Evolutionary conservation across 2,797 vertebrate genomes (phyloP).

Genomic region (Graptemys geographica): DNA sequence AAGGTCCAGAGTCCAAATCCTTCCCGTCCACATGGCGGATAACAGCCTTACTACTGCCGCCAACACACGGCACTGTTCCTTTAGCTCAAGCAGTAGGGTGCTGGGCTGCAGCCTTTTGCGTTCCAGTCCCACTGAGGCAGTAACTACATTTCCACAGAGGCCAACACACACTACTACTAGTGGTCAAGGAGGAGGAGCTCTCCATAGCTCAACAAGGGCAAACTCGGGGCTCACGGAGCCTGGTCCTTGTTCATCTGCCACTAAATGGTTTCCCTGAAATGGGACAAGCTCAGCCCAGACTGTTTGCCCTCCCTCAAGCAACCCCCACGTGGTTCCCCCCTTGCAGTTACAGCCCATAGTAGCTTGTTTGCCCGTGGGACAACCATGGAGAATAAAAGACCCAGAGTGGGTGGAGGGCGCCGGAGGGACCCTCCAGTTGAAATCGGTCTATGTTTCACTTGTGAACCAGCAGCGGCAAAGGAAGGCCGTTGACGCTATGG

Average conservation of each 20-base stretch:
- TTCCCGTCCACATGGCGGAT: not conserved
- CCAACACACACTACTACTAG: not conserved
- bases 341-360: not conserved
- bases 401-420: no score
- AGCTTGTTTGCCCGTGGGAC: no score
- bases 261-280: not conserved
- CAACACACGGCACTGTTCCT: no score
- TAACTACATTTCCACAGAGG: not conserved
- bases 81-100: not conserved
- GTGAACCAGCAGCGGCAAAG: no score
- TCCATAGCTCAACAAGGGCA: not conserved
- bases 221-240: no score
- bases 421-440: no score
- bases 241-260: not conserved
- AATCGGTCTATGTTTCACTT: no score
- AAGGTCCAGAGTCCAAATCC: not conserved
- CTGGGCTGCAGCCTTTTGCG: not conserved
- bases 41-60: no score
- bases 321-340: no score
- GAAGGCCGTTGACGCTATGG: no score
- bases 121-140: not conserved
- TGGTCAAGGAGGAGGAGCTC: not conserved
- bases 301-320: not conserved
- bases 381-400: not conserved
- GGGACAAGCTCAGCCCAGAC: not conserved